phyloP scores from a whole-genome alignment of 2,888 invertebrate genomes.

The Eurois occulta region DNA sequence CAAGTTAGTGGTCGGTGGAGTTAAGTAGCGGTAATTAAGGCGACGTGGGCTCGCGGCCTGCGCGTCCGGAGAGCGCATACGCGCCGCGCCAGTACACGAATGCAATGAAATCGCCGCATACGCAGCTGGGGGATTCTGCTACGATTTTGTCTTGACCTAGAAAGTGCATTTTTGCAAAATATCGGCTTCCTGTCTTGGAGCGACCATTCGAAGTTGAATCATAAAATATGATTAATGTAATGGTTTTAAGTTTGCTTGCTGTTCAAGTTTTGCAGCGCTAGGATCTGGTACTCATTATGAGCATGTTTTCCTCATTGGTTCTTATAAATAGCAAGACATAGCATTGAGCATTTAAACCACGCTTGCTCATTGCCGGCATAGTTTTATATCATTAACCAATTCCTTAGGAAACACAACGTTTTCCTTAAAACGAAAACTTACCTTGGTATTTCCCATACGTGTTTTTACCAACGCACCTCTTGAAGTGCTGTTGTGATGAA shows the following conservation, averaged over 20 bases:
- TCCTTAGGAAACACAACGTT: slow-evolving; percentile 16
- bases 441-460: slow-evolving; percentile 7
- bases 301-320: not conserved
- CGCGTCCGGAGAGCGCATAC: slow-evolving; percentile 27
- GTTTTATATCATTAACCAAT: slow-evolving; percentile 7
- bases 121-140: slow-evolving; percentile 54
- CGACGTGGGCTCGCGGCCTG: slow-evolving; percentile 30
- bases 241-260: not conserved
- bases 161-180: slow-evolving; percentile 24
- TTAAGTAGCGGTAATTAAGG: slow-evolving; percentile 62
- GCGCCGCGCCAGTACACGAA: slow-evolving; percentile 36
- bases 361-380: not conserved
- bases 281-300: not conserved
- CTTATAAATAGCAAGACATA: slow-evolving; percentile 14
- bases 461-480: not conserved
- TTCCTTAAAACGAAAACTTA: slow-evolving; percentile 23
- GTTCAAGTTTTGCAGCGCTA: not conserved
- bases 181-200: not conserved
- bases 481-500: not conserved
- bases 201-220: not conserved
- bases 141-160: slow-evolving; percentile 43
- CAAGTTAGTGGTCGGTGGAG: slow-evolving; percentile 49
- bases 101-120: slow-evolving; percentile 58
- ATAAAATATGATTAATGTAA: not conserved
- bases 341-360: slow-evolving; percentile 7